phyloP scores from a whole-genome alignment of 1,140 invertebrate genomes.

The Ceratosolen fusciceps region DNA sequence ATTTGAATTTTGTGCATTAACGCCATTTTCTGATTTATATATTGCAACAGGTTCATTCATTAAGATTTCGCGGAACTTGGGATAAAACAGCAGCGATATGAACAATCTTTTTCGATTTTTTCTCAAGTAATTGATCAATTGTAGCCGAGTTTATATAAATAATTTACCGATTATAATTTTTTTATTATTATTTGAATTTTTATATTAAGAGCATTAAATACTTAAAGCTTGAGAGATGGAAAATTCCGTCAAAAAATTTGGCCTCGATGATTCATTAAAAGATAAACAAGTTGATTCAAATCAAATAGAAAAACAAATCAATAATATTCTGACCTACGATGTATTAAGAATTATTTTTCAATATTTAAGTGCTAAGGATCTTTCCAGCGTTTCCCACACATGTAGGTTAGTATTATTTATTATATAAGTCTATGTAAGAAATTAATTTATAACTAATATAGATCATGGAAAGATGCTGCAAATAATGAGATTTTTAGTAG shows the following conservation, averaged over 20 bases:
- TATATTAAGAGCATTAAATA: too few relatives aligned
- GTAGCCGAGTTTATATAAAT: background rate
- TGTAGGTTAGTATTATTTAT: slow-evolving; percentile 57
- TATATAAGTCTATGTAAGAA: background rate
- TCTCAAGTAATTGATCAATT: too few relatives aligned
- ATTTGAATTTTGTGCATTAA: too few relatives aligned
- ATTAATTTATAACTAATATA: slow-evolving; percentile 48
- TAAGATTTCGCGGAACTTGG: background rate
- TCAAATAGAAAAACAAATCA: slow-evolving; percentile 12
- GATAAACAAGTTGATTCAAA: background rate
- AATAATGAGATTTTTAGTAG: slow-evolving; percentile 51
- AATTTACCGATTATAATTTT: background rate
- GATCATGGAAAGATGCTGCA: slow-evolving; percentile 61
- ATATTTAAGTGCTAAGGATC: slow-evolving; percentile 59
- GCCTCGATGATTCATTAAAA: background rate
- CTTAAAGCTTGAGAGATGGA: slow-evolving; percentile 23
- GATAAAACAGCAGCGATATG: too few relatives aligned
- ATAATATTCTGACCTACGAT: slow-evolving; percentile 60
- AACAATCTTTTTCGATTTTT: too few relatives aligned
- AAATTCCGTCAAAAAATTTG: slow-evolving; percentile 17
- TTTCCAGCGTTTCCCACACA: slow-evolving; percentile 57
- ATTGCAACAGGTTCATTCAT: background rate
- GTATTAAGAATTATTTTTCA: slow-evolving; percentile 64
- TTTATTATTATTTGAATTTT: background rate
- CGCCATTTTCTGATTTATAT: background rate